These are phyloP conservation scores for Epinephelus fuscoguttatus DNA, from an alignment of 2,113 vertebrate genomes.

Conservation along the genomic window DNA sequence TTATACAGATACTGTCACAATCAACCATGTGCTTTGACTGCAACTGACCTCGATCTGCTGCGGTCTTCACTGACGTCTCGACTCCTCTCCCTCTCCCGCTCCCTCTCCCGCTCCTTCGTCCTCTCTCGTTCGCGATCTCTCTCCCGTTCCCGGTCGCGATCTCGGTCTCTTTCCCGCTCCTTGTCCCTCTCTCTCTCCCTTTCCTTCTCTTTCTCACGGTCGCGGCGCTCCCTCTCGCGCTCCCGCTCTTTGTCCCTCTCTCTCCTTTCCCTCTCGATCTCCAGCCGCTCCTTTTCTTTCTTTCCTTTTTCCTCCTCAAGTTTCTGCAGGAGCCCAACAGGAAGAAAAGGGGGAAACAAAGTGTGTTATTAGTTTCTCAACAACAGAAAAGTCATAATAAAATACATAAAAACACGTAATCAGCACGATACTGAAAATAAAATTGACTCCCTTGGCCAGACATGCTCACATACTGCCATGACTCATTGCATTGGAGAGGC, in stretches of 20 bases:
- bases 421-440: constrained; percentile 36
- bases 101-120: constrained; percentile 89
- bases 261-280: constrained; percentile 94
- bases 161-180: constrained; percentile 92
- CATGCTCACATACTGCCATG: constrained; percentile 77
- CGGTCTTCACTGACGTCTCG: constrained; percentile 93
- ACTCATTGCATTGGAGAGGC: constrained; percentile 65
- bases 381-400: not conserved
- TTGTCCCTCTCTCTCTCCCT: constrained; percentile 89
- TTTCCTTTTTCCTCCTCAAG: constrained; percentile 99
- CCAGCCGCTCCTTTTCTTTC: constrained; percentile 97
- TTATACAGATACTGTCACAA: not conserved
- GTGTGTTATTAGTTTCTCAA: constrained; percentile 28
- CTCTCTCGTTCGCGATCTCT: constrained; percentile 89
- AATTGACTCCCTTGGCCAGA: constrained; percentile 57
- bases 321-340: constrained; percentile 93
- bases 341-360: constrained; percentile 68
- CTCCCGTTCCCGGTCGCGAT: constrained; percentile 89
- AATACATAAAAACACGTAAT: constrained; percentile 41
- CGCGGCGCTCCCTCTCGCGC: constrained; percentile 92
- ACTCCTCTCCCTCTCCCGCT: constrained; percentile 91
- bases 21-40: not conserved
- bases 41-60: constrained; percentile 91
- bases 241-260: constrained; percentile 97
- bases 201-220: constrained; percentile 84